A percentile compares a stretch with the other conserved stretches of the same genome.
Evolutionary conservation across 2,113 vertebrate genomes (phyloP).

Genomic region (Anoplopoma fimbria): DNA sequence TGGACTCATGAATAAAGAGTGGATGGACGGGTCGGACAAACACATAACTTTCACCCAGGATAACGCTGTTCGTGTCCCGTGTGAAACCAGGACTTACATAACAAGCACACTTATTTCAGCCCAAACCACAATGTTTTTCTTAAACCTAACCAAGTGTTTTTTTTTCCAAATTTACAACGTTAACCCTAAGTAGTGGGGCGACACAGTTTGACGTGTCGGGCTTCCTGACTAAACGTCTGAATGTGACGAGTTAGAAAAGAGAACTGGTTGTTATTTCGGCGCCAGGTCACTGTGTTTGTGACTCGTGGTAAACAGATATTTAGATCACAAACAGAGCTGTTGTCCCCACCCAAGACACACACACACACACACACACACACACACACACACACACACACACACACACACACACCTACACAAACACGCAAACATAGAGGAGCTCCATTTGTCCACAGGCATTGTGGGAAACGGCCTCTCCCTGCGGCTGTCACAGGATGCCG

Average conservation of each 20-base stretch:
- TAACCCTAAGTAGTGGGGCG: too few relatives aligned
- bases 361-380: neutral
- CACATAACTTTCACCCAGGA: neutral
- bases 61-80: neutral
- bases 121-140: too few relatives aligned
- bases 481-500: conserved; percentile 7
- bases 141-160: too few relatives aligned
- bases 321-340: conserved; percentile 10
- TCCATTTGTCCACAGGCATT: neutral
- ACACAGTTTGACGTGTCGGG: too few relatives aligned
- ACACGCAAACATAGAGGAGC: neutral
- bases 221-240: too few relatives aligned
- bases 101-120: too few relatives aligned
- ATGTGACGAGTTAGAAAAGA: too few relatives aligned
- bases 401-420: neutral
- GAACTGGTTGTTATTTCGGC: neutral
- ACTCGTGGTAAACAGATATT: neutral
- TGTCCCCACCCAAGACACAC: neutral
- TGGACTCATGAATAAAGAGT: too few relatives aligned
- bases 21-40: neutral
- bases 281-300: conserved; percentile 1
- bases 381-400: neutral
- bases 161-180: too few relatives aligned
- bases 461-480: neutral
- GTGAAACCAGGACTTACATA: neutral